Conservation (phyloP, 1,140 invertebrate genomes). For the Drosophila carrolli region DNA sequence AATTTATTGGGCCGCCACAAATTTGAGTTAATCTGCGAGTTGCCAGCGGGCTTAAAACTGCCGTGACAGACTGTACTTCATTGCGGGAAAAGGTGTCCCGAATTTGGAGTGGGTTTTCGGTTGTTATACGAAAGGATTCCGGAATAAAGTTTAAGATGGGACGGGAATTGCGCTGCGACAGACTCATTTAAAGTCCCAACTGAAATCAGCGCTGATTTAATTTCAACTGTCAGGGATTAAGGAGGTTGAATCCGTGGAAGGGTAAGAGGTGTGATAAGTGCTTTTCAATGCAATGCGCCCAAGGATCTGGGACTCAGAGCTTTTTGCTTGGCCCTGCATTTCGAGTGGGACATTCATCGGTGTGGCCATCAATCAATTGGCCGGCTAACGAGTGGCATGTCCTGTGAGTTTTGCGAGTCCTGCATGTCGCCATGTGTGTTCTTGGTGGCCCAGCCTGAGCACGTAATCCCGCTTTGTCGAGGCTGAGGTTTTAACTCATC, state of each 20-base stretch:
- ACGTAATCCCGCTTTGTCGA: conserved; percentile 64
- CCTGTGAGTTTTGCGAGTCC: conserved; percentile 11
- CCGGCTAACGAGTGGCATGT: conserved; percentile 65
- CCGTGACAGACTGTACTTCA: conserved; percentile 50
- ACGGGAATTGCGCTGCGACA: conserved; percentile 12
- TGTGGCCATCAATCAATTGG: conserved; percentile 75
- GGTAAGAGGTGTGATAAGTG: conserved; percentile 70
- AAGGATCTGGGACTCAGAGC: conserved; percentile 16
- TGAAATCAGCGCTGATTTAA: conserved; percentile 69
- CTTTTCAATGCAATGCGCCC: conserved; percentile 55
- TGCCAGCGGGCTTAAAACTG: conserved; percentile 56
- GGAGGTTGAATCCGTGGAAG: conserved; percentile 1
- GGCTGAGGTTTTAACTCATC: conserved; percentile 39
- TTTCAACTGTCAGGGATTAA: conserved; percentile 51
- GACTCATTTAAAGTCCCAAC: conserved; percentile 62
- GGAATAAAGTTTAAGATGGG: background rate
- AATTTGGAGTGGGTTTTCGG: conserved; percentile 11
- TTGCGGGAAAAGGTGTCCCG: conserved; percentile 1
- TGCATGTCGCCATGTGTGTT: conserved; percentile 19
- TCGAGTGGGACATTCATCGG: conserved; percentile 53
- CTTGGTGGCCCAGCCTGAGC: conserved; percentile 24
- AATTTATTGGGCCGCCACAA: conserved; percentile 78
- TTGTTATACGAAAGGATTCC: background rate
- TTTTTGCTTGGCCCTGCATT: conserved; percentile 27
- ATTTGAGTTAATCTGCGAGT: conserved; percentile 73